Percentiles rank a stretch among this genome's conserved stretches.
Evolutionary conservation across 2,797 vertebrate genomes (phyloP).

Genomic region (Benthosema pterotum): DNA sequence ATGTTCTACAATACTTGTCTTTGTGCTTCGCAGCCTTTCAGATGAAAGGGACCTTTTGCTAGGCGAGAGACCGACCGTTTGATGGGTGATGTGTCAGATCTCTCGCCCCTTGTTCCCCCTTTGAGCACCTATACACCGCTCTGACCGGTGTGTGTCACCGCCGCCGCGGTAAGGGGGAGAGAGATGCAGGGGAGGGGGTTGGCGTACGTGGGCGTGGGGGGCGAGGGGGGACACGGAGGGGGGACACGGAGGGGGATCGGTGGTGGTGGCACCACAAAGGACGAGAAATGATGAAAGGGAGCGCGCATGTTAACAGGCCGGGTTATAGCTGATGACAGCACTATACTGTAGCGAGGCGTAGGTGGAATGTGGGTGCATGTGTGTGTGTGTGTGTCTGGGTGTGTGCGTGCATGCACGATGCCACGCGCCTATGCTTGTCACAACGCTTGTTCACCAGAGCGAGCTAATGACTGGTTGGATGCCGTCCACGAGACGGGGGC

Average conservation of each 20-base stretch:
- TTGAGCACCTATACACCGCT: conserved; percentile 28
- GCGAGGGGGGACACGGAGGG: neutral
- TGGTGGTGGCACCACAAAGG: conserved; percentile 42
- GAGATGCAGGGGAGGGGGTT: too few relatives aligned
- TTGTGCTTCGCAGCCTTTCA: conserved; percentile 49
- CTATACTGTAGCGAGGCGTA: conserved; percentile 12
- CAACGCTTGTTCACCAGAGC: conserved; percentile 41
- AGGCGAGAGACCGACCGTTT: conserved; percentile 48
- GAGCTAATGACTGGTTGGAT: conserved; percentile 36
- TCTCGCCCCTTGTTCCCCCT: conserved; percentile 33
- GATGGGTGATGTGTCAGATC: conserved; percentile 63
- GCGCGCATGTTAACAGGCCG: conserved; percentile 55
- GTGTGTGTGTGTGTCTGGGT: conserved; percentile 8
- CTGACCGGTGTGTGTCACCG: conserved; percentile 44
- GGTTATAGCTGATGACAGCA: conserved; percentile 3
- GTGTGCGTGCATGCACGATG: conserved; percentile 3
- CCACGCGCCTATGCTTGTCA: neutral
- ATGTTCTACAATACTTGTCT: conserved; percentile 28
- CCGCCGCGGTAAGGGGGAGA: conserved; percentile 25
- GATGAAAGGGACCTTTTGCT: conserved; percentile 58
- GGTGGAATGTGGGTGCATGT: neutral
- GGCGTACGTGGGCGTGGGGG: conserved; percentile 6
- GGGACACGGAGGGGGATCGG: neutral
- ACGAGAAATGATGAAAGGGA: conserved; percentile 56
- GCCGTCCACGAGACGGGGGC: conserved; percentile 12